Conservation (phyloP, 2,888 invertebrate species). For the Lottia scabra region DNA sequence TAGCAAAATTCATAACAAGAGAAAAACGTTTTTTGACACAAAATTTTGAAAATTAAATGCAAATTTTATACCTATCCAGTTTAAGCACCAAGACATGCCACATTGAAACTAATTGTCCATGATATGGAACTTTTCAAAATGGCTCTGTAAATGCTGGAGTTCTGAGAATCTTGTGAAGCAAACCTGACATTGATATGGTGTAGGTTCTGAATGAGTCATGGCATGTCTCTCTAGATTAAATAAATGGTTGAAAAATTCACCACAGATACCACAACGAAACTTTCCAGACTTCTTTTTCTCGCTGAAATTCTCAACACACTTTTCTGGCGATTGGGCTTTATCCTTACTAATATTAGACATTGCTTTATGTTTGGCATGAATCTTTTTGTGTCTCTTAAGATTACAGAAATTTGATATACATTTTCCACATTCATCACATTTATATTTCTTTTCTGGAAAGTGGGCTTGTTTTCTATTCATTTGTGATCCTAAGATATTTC, state of each 20-base stretch:
- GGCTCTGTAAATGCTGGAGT: constrained; percentile 1
- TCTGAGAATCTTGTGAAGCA: not conserved
- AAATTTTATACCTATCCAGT: too few species aligned
- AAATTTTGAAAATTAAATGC: too few species aligned
- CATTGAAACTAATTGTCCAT: too few species aligned
- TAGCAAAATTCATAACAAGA: too few species aligned
- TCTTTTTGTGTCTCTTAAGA: not conserved
- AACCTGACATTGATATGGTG: not conserved
- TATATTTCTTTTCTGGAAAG: not conserved
- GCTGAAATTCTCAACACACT: too few species aligned
- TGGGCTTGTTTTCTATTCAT: too few species aligned
- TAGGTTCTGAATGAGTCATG: not conserved
- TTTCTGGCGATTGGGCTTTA: not conserved
- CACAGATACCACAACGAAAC: too few species aligned
- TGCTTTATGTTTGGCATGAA: not conserved
- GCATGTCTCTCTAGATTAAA: not conserved
- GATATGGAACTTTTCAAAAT: constrained; percentile 1
- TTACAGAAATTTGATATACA: not conserved
- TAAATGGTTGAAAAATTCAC: too few species aligned
- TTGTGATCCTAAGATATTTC: too few species aligned
- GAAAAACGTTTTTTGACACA: too few species aligned
- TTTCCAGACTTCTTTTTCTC: too few species aligned
- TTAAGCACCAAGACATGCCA: too few species aligned
- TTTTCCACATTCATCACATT: not conserved
- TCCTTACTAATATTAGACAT: not conserved